Evolutionary conservation across 2,113 vertebrate genomes (phyloP).

Genomic region (Paracanthobrama guichenoti): DNA sequence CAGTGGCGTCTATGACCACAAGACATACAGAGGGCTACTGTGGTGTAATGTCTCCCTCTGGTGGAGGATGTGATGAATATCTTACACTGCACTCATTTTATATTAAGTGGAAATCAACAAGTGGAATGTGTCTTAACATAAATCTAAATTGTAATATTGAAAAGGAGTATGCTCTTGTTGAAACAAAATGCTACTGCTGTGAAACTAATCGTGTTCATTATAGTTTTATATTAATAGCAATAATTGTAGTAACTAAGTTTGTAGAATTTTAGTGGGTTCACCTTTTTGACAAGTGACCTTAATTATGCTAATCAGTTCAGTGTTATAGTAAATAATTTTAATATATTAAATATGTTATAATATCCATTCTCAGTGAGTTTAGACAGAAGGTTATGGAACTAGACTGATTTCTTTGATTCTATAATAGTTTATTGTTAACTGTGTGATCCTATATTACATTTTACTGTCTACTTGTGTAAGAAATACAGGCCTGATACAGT

Average conservation of each 20-base stretch:
- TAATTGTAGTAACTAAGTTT: not conserved
- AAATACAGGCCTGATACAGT: too few relatives aligned
- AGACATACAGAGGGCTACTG: not conserved
- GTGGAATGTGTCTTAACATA: not conserved
- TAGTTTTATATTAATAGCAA: not conserved
- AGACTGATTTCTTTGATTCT: not conserved
- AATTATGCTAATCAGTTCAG: not conserved
- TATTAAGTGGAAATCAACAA: not conserved
- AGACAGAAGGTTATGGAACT: not conserved
- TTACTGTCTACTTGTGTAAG: too few relatives aligned
- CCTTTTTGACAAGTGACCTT: not conserved
- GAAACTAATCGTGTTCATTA: not conserved
- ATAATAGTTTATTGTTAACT: too few relatives aligned
- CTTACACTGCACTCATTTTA: not conserved
- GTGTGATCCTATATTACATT: too few relatives aligned
- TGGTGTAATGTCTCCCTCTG: slow-evolving; percentile 55
- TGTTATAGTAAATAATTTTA: not conserved
- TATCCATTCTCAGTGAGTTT: not conserved
- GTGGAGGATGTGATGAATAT: slow-evolving; percentile 15
- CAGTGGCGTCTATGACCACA: not conserved
- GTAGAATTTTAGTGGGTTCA: not conserved
- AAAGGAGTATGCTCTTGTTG: not conserved
- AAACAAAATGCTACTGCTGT: not conserved
- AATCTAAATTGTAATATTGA: not conserved
- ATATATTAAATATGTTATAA: not conserved